A percentile compares a stretch with the other conserved stretches of the same genome.
Conservation (phyloP, 2,797 vertebrate species). For the Chelon labrosus region DNA sequence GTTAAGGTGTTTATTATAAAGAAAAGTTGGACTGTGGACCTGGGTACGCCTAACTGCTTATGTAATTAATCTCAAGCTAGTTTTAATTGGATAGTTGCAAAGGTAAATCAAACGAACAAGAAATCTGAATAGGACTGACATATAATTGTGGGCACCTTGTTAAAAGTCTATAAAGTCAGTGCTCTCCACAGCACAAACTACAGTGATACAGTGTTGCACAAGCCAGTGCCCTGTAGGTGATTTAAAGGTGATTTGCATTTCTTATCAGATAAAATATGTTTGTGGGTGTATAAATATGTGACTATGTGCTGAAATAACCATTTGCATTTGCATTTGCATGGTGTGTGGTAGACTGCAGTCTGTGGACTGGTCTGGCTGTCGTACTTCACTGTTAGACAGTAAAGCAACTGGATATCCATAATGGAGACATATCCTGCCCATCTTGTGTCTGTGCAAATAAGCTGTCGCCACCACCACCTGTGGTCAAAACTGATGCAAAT, state of each 20-base stretch:
- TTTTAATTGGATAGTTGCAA: background rate
- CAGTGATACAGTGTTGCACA: conserved; percentile 43
- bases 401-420: conserved; percentile 45
- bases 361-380: conserved; percentile 37
- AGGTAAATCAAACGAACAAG: conserved; percentile 7
- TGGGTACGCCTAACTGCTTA: background rate
- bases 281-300: conserved; percentile 71
- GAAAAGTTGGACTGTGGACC: conserved; percentile 2
- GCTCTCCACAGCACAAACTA: conserved; percentile 13
- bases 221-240: conserved; percentile 67
- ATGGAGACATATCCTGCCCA: conserved; percentile 34
- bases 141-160: conserved; percentile 28
- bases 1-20: background rate
- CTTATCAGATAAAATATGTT: conserved; percentile 69
- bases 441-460: conserved; percentile 69
- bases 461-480: conserved; percentile 50
- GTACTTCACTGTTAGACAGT: conserved; percentile 55
- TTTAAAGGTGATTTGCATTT: conserved; percentile 62
- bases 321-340: conserved; percentile 66
- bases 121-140: conserved; percentile 8
- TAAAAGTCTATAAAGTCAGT: conserved; percentile 25
- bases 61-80: background rate
- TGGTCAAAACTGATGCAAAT: conserved; percentile 73
- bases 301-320: conserved; percentile 36
- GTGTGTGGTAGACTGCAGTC: conserved; percentile 17